phyloP scores from a whole-genome alignment of 1,140 invertebrate genomes.

The Cydia fagiglandana region DNA sequence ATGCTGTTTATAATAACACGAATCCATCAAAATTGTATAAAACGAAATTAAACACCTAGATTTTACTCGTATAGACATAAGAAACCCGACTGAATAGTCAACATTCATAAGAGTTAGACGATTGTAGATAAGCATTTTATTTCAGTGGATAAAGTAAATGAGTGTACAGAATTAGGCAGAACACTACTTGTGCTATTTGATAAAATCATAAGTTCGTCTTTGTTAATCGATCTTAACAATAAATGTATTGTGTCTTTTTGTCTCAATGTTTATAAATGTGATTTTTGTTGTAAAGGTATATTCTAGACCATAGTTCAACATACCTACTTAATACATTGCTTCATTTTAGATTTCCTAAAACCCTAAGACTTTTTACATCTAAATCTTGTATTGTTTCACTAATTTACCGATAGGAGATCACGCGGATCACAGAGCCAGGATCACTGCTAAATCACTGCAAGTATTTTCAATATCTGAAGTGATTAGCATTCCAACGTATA shows the following conservation, averaged over 20 bases:
- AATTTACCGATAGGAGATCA: neutral
- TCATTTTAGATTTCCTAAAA: neutral
- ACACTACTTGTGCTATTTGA: neutral
- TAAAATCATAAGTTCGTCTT: neutral
- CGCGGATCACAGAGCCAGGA: no score
- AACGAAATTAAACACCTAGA: neutral
- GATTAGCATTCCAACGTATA: neutral
- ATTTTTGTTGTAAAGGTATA: slow-evolving; percentile 13
- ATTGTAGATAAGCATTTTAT: slow-evolving; percentile 47
- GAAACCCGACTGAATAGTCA: slow-evolving; percentile 77
- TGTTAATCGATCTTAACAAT: slow-evolving; percentile 25
- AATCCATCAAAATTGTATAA: neutral
- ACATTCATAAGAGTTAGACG: slow-evolving; percentile 69
- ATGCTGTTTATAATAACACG: neutral
- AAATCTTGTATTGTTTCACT: neutral
- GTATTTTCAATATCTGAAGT: neutral
- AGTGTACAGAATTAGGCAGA: neutral
- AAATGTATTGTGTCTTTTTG: slow-evolving; percentile 21
- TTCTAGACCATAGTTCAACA: neutral
- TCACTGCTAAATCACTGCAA: neutral
- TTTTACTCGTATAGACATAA: slow-evolving; percentile 60
- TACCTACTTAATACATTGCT: neutral
- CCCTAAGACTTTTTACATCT: neutral
- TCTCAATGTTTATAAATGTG: slow-evolving; percentile 27
- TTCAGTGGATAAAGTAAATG: slow-evolving; percentile 24